Base-by-base conservation (phyloP, 2,888 invertebrate species). In the Nomada flava region DNA sequence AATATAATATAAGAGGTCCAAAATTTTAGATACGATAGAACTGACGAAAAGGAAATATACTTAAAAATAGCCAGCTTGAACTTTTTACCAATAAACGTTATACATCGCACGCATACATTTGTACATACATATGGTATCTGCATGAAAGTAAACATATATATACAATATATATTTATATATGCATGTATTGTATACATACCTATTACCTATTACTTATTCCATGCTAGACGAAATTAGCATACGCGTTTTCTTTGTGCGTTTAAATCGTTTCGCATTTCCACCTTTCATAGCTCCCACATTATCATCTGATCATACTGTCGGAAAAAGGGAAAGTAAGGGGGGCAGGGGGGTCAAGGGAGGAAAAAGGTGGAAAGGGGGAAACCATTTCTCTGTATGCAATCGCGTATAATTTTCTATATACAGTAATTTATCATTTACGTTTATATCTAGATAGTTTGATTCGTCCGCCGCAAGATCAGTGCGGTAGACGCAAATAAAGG, bases 191-290 rank as follows among this genome's bases (percentile, higher is more conserved):
- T 29, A 36, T 23, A 7, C 36, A 36, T 36, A 36, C 36, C 36
- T 36, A 36, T 36, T 9, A 23, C 26, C 53, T 42, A 26, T 52
- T 47, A 42, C 18, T 29, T 64, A 29, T 63, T 79, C 36, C 50
- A 36, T 64, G 70, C 23, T 70, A 52, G 70, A 79, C 44, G 20
- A 23, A 64, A 55, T 70, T 77, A 44, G 29, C 26, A 64, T 80
- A 64, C 50, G 59, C 47, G 44, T 44, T 60, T 53, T 26, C 13
- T 20, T 26, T 18, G 55, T 53, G 26, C 62, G 53, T 20, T 59
- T 42, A 53, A 60, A 59, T 80, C 50, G 23, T 57, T 42, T 55
- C 23, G 36, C 64, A 57, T 71, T 44, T 60, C 18, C 71, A 52
- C 64, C 79, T 70, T 15, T 2, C 36, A 36, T 71, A 64, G 42